Percentiles rank a stretch among this genome's conserved stretches.
Evolutionary conservation across 2,113 vertebrate genomes (phyloP).

Genomic region (Scatophagus argus): DNA sequence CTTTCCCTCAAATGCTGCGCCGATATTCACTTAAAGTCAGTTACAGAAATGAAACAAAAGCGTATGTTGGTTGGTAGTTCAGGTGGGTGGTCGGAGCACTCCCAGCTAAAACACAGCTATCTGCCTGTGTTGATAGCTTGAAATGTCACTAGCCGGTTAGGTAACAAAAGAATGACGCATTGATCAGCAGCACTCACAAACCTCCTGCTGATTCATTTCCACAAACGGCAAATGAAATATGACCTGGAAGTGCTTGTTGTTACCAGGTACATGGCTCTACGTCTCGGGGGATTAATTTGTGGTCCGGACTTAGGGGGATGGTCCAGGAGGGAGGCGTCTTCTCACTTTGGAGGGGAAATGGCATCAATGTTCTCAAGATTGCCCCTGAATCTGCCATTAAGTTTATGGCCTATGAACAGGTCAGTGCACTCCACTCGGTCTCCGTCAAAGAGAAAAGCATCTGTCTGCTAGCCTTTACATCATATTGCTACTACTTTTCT

Average conservation of each 20-base stretch:
- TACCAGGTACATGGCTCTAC: conserved; percentile 88
- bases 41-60: conserved; percentile 7
- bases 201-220: not conserved
- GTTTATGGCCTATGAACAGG: conserved; percentile 97
- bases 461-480: not conserved
- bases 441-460: not conserved
- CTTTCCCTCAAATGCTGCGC: not conserved
- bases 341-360: conserved; percentile 84
- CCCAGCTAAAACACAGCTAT: not conserved
- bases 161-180: not conserved
- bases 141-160: not conserved
- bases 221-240: not conserved
- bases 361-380: conserved; percentile 88
- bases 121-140: not conserved
- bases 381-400: conserved; percentile 96
- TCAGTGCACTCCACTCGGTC: conserved; percentile 58
- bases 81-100: conserved; percentile 21
- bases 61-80: conserved; percentile 31
- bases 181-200: not conserved
- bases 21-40: conserved; percentile 7
- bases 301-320: conserved; percentile 87
- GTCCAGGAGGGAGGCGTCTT: conserved; percentile 90
- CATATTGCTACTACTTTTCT: not conserved
- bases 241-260: conserved; percentile 18
- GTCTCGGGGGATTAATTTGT: conserved; percentile 87